Evolutionary conservation across 2,888 invertebrate genomes (phyloP), one percentile per base, ranked within the genome.

Genomic region (Netelia melanura): DNA sequence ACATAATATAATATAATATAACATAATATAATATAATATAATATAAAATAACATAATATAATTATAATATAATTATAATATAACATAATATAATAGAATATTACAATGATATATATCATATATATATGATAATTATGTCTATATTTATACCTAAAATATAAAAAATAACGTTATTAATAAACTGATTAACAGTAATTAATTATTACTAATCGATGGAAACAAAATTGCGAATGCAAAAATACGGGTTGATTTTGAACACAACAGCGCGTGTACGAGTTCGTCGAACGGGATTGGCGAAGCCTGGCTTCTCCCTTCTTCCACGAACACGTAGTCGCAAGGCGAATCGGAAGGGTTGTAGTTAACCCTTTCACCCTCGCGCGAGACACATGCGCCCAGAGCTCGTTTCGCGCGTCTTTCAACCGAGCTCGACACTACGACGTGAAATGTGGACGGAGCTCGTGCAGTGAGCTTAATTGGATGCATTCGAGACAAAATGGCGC

Each of bases 401-500:
- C 23, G 62, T 64, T 70, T 62, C 58, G 56, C 62, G 52, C 43
- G 48, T 23, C 56, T 14, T 52, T 67, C 58, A 52, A 25, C 56
- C 43, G n/a, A 67, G 25, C 48, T 72, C 65, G 52, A 23, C 62
- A 21, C 71, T 75, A 58, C n/a, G 80, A 67, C 72, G 65, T 65
- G 43, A 44, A 56, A 56, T 65, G 21, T 21, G n/a, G 23, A 14
- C 64, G 56, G 30, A 23, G 44, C n/a, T 30, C 64, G 52, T 81
- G 76, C 80, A 89, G 88, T 86, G 89, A 87, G 86, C 84, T 80
- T 89, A 90, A 92, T 90, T 92, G 88, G 8, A 89, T 90, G 90
- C 90, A 91, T 72, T 85, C 85, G 82, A 81, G 87, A 88, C 88
- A 91, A 92, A 92, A 92, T 92, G 92, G 91, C 79, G 77, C 8